Evolutionary conservation across 2,113 vertebrate genomes (phyloP).

Genomic region (Oryzias woworae): DNA sequence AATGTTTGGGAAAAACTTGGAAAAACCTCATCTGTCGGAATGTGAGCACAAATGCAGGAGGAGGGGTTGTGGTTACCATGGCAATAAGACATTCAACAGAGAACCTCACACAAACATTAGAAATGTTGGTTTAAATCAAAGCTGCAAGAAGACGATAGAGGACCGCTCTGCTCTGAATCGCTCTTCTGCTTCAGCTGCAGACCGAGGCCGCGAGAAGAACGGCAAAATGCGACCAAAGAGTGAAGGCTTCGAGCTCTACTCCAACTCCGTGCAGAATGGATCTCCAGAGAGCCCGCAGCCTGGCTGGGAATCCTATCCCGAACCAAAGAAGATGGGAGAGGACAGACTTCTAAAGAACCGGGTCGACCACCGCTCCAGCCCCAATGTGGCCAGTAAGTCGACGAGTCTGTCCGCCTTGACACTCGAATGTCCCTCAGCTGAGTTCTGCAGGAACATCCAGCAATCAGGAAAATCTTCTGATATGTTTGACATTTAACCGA

Average conservation of each 20-base stretch:
- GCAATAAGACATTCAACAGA: too few relatives aligned
- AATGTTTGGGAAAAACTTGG: too few relatives aligned
- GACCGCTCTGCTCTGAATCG: neutral
- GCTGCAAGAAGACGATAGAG: too few relatives aligned
- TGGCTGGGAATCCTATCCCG: slow-evolving; percentile 89
- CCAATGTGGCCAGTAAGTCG: slow-evolving; percentile 95
- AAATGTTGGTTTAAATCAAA: too few relatives aligned
- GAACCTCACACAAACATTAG: too few relatives aligned
- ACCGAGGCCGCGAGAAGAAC: slow-evolving; percentile 87
- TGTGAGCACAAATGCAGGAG: too few relatives aligned
- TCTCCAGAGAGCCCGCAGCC: slow-evolving; percentile 92
- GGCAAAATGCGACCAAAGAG: slow-evolving; percentile 97
- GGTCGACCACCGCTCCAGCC: slow-evolving; percentile 94
- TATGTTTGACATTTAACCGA: too few relatives aligned
- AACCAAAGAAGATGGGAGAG: slow-evolving; percentile 91
- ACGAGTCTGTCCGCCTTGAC: rapidly evolving
- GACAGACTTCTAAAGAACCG: slow-evolving; percentile 92
- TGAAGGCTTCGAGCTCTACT: slow-evolving; percentile 96
- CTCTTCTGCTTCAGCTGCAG: slow-evolving; percentile 71
- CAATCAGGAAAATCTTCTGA: too few relatives aligned
- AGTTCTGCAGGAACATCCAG: too few relatives aligned
- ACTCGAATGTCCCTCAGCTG: too few relatives aligned
- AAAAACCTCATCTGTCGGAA: too few relatives aligned
- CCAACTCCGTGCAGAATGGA: slow-evolving; percentile 89
- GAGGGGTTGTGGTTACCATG: too few relatives aligned